Evolutionary conservation across 37 sponge, comb jelly and placozoan genomes (phyloP), one percentile per base, ranked within the genome.

Genomic region (Hexactinellida sp.): DNA sequence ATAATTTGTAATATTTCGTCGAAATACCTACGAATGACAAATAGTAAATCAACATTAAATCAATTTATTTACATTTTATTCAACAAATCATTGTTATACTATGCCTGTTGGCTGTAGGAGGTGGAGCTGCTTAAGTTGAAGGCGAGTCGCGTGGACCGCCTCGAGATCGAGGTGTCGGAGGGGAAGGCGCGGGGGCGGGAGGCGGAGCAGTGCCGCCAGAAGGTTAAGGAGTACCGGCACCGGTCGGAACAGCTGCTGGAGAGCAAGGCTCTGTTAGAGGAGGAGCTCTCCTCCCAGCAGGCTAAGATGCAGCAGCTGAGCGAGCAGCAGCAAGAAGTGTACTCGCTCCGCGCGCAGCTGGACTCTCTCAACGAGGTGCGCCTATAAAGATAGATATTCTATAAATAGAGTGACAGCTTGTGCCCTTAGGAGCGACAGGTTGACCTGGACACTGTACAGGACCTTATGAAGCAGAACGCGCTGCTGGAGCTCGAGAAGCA

Each of bases 251-350:
- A 92, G 54, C 92, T 92, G 89, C 28, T 83, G n/a, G 91, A 94
- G 88, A 94, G 92, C 25, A 94, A 94, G 87, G 82, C 88, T 36
- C 89, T 94, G 28, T 82, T 94, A 82, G 94, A 94, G 83, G 90
- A 94, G 91, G 92, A 94, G 90, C 89, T 87, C 3, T 54, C 85
- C 1, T 82, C 89, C 16, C 89, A 90, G 34, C 41, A 88, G 1
- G 37, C 89, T 5, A 82, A 84, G 37, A 38, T 92, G 34, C 91
- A 91, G 16, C 55, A 76, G 54, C 54, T 85, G 54, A 38, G 52
- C 30, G 89, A 90, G 19, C 89, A 91, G 36, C 89, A 90, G 38
- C 84, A 36, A 13, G 90, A 89, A 37, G 24, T 82, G n/a, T 91
- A 91, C 39, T 86, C 91, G 30, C 36, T 88, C 32, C 89, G 88